phyloP scores from a whole-genome alignment of 2,888 invertebrate genomes.

The Nemotelus pantherinus region DNA sequence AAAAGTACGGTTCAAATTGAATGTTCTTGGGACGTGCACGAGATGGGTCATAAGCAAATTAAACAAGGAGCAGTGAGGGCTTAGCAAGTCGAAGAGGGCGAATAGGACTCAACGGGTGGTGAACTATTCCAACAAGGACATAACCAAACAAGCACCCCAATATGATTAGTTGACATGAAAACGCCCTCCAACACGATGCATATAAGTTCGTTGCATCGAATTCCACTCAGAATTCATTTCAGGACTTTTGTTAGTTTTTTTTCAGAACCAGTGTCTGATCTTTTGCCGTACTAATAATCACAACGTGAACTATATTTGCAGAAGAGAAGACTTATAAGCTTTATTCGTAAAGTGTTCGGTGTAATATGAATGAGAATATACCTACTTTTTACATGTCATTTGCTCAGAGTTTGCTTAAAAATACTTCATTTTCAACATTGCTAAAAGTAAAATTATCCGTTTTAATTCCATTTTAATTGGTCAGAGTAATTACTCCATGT shows the following conservation, averaged over 20 bases:
- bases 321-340: too few species aligned
- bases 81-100: not conserved
- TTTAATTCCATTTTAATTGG: too few species aligned
- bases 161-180: slow-evolving; percentile 7
- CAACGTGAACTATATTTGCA: too few species aligned
- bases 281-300: too few species aligned
- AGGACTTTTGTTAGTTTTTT: not conserved
- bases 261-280: too few species aligned
- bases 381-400: too few species aligned
- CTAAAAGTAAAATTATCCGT: too few species aligned
- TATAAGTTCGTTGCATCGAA: not conserved
- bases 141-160: not conserved
- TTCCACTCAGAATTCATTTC: slow-evolving; percentile 31
- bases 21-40: not conserved
- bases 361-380: too few species aligned
- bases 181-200: not conserved
- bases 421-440: too few species aligned
- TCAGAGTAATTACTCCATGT: too few species aligned
- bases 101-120: not conserved
- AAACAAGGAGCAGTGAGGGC: slow-evolving; percentile 4
- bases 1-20: not conserved
- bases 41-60: slow-evolving; percentile 1
- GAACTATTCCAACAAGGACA: not conserved
- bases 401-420: too few species aligned
- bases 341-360: too few species aligned